Conservation (phyloP, 2,888 invertebrate genomes). For the Caenorhabditis panamensis region DNA sequence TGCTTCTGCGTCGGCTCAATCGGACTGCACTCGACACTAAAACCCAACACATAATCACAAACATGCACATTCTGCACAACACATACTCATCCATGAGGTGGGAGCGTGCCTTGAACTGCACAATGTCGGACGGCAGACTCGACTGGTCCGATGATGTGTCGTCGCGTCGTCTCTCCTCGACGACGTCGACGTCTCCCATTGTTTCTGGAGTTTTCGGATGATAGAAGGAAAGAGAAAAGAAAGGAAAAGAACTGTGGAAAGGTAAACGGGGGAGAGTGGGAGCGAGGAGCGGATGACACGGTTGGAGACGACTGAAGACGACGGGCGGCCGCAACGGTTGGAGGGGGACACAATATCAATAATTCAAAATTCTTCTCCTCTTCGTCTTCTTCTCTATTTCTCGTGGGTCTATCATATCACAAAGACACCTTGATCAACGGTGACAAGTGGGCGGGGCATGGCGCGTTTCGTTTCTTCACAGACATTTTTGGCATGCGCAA, state of each 20-base stretch:
- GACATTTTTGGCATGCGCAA: conserved; percentile 41
- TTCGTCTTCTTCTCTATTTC: conserved; percentile 43
- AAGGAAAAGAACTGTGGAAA: background rate
- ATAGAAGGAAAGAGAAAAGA: conserved; percentile 5
- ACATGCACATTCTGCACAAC: background rate
- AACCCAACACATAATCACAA: background rate
- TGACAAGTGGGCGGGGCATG: conserved; percentile 46
- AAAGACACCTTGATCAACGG: conserved; percentile 25
- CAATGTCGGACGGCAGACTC: conserved; percentile 54
- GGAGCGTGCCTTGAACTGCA: conserved; percentile 46
- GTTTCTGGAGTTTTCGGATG: conserved; percentile 5
- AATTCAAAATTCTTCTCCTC: conserved; percentile 51
- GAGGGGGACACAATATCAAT: conserved; percentile 51
- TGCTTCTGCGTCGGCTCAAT: conserved; percentile 36
- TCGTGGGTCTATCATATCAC: conserved; percentile 6
- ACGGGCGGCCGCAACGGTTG: conserved; percentile 1
- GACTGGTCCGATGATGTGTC: conserved; percentile 52
- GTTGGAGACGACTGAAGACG: conserved; percentile 5
- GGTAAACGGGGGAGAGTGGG: background rate
- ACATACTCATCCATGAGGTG: conserved; percentile 52
- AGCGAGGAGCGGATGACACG: background rate
- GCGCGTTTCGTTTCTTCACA: conserved; percentile 9
- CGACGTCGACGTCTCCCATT: conserved; percentile 45
- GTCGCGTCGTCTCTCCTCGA: conserved; percentile 36
- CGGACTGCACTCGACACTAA: conserved; percentile 52